A percentile compares a stretch with the other conserved stretches of the same genome.
Conservation (phyloP, 2,888 invertebrate species). For the Aleiodes leptofemur region DNA sequence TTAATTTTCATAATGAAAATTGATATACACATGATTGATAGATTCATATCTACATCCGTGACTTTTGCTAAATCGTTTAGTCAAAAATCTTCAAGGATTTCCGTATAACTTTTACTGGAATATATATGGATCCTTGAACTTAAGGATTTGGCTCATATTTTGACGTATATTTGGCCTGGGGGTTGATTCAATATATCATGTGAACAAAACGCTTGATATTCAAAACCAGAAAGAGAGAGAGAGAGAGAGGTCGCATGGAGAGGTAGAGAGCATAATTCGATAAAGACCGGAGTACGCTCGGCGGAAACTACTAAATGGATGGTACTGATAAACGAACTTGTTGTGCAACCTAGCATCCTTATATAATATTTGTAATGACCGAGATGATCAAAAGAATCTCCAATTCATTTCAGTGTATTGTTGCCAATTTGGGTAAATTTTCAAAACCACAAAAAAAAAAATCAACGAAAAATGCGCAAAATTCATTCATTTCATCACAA, state of each 20-base stretch:
- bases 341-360: constrained; percentile 64
- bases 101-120: too few relatives aligned
- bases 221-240: constrained; percentile 17
- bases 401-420: too few relatives aligned
- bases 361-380: constrained; percentile 56
- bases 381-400: constrained; percentile 34
- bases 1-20: too few relatives aligned
- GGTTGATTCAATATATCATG: too few relatives aligned
- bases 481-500: too few relatives aligned
- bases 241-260: constrained; percentile 38
- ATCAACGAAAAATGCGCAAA: background rate
- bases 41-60: too few relatives aligned
- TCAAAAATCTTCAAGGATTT: too few relatives aligned
- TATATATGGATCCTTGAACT: too few relatives aligned
- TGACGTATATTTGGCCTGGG: too few relatives aligned
- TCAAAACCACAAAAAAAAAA: constrained; percentile 14
- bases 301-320: constrained; percentile 67
- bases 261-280: constrained; percentile 61
- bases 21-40: too few relatives aligned
- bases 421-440: constrained; percentile 4
- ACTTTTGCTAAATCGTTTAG: too few relatives aligned
- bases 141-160: too few relatives aligned
- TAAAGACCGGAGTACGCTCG: constrained; percentile 62
- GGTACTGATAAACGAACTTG: constrained; percentile 64
- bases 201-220: background rate